phyloP scores from a whole-genome alignment of 2,888 invertebrate genomes.

The Magallana nippona region DNA sequence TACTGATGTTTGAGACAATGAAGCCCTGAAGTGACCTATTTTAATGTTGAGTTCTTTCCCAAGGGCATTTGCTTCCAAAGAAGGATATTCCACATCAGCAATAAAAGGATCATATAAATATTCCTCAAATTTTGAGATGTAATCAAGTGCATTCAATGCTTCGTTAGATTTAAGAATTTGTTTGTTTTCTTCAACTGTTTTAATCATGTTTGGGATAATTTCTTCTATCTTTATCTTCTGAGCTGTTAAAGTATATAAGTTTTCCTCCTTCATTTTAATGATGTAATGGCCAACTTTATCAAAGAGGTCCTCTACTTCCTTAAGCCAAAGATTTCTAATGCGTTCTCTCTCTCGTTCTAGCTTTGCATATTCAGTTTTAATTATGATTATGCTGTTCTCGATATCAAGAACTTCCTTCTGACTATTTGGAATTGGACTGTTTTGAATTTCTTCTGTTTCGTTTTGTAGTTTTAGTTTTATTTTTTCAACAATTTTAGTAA shows the following conservation, averaged over 20 bases:
- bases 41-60: neutral
- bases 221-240: neutral
- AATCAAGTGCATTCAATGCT: neutral
- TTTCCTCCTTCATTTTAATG: neutral
- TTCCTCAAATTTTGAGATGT: neutral
- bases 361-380: neutral
- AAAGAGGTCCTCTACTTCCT: neutral
- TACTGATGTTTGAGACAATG: neutral
- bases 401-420: neutral
- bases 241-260: neutral
- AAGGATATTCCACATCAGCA: neutral
- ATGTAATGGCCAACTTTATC: neutral
- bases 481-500: too few relatives aligned
- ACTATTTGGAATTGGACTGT: neutral
- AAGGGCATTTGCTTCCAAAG: neutral
- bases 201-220: neutral
- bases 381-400: neutral
- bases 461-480: neutral
- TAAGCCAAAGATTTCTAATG: neutral
- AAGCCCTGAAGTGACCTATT: neutral
- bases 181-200: conserved; percentile 14
- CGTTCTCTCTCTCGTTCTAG: neutral
- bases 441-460: neutral
- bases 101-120: neutral
- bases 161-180: neutral